These are phyloP conservation scores for Tragelaphus buxtoni DNA, from an alignment of 2,113 vertebrate genomes.

Conservation along the genomic window DNA sequence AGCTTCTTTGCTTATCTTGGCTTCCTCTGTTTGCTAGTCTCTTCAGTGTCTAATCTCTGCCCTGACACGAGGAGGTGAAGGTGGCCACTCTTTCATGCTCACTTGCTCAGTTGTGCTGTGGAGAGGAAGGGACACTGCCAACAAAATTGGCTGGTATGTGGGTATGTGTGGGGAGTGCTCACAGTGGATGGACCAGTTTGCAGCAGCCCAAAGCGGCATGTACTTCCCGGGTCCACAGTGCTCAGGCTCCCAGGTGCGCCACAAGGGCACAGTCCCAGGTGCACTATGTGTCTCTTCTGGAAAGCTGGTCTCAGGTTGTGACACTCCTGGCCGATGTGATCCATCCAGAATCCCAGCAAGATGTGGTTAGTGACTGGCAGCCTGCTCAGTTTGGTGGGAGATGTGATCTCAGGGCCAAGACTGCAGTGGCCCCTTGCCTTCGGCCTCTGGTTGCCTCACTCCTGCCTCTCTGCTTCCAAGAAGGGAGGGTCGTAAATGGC, in stretches of 20 bases:
- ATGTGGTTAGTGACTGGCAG: not conserved
- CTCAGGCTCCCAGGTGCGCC: not conserved
- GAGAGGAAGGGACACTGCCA: not conserved
- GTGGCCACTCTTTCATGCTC: not conserved
- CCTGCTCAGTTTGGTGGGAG: not conserved
- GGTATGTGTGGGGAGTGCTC: not conserved
- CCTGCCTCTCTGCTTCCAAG: not conserved
- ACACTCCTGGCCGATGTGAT: not conserved
- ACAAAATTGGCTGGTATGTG: not conserved
- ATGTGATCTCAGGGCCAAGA: rapidly evolving
- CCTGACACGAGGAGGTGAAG: not conserved
- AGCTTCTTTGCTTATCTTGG: not conserved
- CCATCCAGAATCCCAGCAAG: not conserved
- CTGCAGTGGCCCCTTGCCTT: not conserved
- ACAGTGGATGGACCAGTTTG: not conserved
- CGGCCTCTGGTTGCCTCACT: not conserved
- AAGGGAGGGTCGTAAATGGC: not conserved
- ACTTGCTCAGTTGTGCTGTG: not conserved
- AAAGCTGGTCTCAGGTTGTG: not conserved
- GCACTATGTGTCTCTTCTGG: not conserved
- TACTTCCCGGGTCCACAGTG: not conserved
- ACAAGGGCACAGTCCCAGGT: not conserved
- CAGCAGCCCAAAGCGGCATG: not conserved
- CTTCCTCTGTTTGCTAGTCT: not conserved
- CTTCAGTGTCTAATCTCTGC: not conserved